Percentiles rank a stretch among this genome's conserved stretches.
Conservation (phyloP, 2,113 vertebrate genomes). For the Gadus macrocephalus region DNA sequence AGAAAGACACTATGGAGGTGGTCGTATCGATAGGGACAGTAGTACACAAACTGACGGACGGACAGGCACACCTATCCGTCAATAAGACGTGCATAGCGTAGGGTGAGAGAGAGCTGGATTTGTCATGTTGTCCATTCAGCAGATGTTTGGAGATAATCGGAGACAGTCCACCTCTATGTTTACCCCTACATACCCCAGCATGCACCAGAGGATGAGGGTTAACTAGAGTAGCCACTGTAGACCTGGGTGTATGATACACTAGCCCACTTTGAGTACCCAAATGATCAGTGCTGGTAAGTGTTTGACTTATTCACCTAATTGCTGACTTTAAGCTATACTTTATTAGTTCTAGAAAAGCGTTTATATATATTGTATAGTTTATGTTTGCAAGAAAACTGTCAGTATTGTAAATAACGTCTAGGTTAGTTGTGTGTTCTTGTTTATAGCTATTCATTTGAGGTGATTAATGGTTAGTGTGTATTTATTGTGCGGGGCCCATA, state of each 20-base stretch:
- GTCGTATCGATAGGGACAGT: not conserved
- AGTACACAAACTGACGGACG: not conserved
- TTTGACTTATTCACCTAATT: no score
- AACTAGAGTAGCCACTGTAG: not conserved
- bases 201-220: constrained; percentile 15
- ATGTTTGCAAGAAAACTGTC: no score
- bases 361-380: no score
- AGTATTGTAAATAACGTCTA: no score
- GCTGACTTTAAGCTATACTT: no score
- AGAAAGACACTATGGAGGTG: no score
- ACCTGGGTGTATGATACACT: not conserved
- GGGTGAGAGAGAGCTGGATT: constrained; percentile 7
- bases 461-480: no score
- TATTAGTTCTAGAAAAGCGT: no score
- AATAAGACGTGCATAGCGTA: not conserved
- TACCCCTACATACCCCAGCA: constrained; percentile 35
- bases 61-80: not conserved
- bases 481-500: no score
- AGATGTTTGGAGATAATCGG: constrained; percentile 9
- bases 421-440: no score
- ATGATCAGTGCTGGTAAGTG: not conserved
- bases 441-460: no score
- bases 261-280: not conserved
- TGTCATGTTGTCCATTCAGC: constrained; percentile 1
- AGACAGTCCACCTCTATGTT: constrained; percentile 37